A percentile compares a stretch with the other conserved stretches of the same genome.
Conservation (phyloP, 2,113 vertebrate species). For the Python bivittatus region DNA sequence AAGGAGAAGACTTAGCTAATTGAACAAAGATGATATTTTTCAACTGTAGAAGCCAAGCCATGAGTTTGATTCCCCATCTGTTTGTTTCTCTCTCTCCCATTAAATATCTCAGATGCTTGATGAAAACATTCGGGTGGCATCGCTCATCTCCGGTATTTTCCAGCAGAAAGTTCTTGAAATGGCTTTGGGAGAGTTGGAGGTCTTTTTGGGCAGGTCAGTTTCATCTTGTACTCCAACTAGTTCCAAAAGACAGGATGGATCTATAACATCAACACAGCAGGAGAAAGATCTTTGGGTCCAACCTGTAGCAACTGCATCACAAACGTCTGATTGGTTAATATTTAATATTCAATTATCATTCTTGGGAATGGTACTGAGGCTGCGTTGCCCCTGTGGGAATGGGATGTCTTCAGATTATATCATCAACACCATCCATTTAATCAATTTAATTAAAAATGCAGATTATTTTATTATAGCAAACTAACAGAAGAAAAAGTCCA, state of each 20-base stretch:
- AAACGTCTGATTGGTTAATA: not conserved
- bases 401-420: no score
- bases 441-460: no score
- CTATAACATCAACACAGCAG: not conserved
- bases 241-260: not conserved
- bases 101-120: conserved; percentile 82
- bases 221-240: not conserved
- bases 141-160: conserved; percentile 81
- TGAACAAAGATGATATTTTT: not conserved
- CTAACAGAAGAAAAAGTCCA: no score
- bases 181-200: conserved; percentile 88
- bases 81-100: not conserved
- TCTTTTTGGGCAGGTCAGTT: conserved; percentile 86
- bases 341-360: not conserved
- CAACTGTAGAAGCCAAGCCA: not conserved
- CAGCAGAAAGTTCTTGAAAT: conserved; percentile 84
- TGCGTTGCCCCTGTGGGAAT: no score
- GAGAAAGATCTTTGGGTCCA: not conserved
- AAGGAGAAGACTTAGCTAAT: not conserved
- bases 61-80: no score
- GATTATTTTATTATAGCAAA: no score
- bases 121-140: conserved; percentile 88
- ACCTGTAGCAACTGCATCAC: no score
- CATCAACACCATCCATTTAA: no score
- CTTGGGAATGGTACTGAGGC: no score